Conservation (phyloP, 2,113 vertebrate species). For the Dolichotis patagonum region DNA sequence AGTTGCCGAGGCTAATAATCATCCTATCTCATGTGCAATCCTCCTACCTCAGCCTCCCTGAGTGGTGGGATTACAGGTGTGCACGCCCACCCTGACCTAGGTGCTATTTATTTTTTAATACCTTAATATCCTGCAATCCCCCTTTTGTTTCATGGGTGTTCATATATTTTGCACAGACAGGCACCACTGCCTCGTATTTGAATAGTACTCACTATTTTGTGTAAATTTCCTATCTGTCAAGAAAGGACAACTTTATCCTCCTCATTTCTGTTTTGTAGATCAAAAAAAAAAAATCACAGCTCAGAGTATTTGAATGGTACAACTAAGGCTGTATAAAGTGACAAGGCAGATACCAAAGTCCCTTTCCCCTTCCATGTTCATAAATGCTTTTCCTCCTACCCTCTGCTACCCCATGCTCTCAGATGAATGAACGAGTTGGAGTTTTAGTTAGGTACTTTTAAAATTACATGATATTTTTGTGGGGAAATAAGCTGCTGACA, state of each 20-base stretch:
- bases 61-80: too few species aligned
- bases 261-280: neutral
- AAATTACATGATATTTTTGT: slow-evolving; percentile 56
- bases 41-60: neutral
- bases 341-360: neutral
- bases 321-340: neutral
- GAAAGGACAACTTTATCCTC: neutral
- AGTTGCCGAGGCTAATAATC: neutral
- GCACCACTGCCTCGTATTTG: neutral
- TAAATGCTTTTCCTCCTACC: neutral
- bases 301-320: neutral
- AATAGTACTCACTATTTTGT: neutral
- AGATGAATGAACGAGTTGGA: slow-evolving; percentile 39
- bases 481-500: slow-evolving; percentile 71
- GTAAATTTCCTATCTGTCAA: neutral
- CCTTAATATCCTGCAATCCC: neutral
- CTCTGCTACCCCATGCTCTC: slow-evolving; percentile 1
- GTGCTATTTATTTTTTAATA: neutral
- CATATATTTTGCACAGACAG: neutral
- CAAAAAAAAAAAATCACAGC: neutral
- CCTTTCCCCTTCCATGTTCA: neutral
- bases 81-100: neutral
- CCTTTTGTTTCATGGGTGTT: neutral
- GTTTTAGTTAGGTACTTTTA: neutral
- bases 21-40: neutral